These are phyloP conservation scores for Acanthosoma haemorrhoidale DNA, from an alignment of 2,888 invertebrate genomes.

Conservation along the genomic window DNA sequence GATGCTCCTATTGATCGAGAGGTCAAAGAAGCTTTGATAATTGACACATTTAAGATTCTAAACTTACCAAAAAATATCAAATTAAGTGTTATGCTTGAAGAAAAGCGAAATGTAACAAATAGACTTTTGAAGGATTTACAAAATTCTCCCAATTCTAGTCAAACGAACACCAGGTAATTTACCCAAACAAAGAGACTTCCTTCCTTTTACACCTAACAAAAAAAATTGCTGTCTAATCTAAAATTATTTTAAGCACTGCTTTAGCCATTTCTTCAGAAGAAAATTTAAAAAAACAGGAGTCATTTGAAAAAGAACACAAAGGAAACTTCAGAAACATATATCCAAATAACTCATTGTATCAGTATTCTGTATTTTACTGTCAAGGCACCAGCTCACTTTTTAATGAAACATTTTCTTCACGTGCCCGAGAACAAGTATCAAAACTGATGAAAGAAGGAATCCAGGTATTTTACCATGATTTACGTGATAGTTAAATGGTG, in stretches of 20 bases:
- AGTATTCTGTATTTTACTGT: slow-evolving; percentile 66
- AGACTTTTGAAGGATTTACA: slow-evolving; percentile 19
- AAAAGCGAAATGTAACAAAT: slow-evolving; percentile 2
- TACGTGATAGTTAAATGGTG: neutral
- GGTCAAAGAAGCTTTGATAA: slow-evolving; percentile 73
- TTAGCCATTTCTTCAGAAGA: neutral
- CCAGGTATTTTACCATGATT: slow-evolving; percentile 47
- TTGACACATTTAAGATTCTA: slow-evolving; percentile 71
- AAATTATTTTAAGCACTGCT: neutral
- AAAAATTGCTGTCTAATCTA: no score
- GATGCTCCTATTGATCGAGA: slow-evolving; percentile 79
- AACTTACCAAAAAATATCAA: slow-evolving; percentile 72
- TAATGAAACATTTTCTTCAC: slow-evolving; percentile 69
- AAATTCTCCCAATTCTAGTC: neutral
- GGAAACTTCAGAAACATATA: slow-evolving; percentile 70
- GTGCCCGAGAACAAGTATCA: slow-evolving; percentile 70
- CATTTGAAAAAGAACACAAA: slow-evolving; percentile 62
- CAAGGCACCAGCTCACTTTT: slow-evolving; percentile 69
- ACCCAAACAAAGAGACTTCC: no score
- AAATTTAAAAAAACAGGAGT: neutral
- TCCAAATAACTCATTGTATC: slow-evolving; percentile 54
- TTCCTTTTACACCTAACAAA: no score
- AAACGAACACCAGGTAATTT: neutral
- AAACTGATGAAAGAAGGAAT: slow-evolving; percentile 64
- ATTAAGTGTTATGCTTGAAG: neutral